Percentiles rank a stretch among this genome's conserved stretches.
phyloP scores from a whole-genome alignment of 2,113 vertebrate species.

The Conger conger region DNA sequence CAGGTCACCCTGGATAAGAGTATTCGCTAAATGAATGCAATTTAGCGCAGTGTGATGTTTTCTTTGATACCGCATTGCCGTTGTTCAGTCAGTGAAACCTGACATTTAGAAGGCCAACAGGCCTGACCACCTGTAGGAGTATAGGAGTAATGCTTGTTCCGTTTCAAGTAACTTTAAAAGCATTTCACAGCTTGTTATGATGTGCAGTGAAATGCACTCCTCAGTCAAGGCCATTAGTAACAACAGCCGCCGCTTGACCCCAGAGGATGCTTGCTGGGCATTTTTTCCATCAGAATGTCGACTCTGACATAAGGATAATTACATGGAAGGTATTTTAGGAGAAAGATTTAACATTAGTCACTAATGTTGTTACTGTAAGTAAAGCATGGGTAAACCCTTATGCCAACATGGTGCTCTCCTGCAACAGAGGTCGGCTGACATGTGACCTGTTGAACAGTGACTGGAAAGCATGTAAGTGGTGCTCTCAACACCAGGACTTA shows the following conservation, averaged over 20 bases:
- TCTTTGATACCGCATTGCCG: not conserved
- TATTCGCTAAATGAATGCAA: no score
- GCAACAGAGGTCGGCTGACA: slow-evolving; percentile 51
- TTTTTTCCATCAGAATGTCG: slow-evolving; percentile 42
- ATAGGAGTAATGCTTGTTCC: slow-evolving; percentile 4
- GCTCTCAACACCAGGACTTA: slow-evolving; percentile 80
- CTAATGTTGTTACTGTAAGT: slow-evolving; percentile 49
- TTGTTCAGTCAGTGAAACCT: no score
- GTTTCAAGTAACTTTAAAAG: not conserved
- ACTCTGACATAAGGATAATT: slow-evolving; percentile 52
- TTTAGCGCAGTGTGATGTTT: no score
- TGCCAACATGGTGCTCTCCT: slow-evolving; percentile 57
- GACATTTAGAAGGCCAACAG: not conserved
- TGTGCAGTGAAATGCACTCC: not conserved
- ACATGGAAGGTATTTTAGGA: slow-evolving; percentile 64
- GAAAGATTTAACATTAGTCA: slow-evolving; percentile 53
- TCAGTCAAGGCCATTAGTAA: not conserved
- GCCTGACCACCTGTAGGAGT: not conserved
- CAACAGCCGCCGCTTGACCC: slow-evolving; percentile 46
- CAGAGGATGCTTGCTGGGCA: slow-evolving; percentile 42
- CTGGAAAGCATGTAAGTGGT: slow-evolving; percentile 75
- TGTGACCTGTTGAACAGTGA: slow-evolving; percentile 68
- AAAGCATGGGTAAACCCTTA: slow-evolving; percentile 45
- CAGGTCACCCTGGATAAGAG: no score
- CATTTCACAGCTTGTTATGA: not conserved